Base-by-base conservation (phyloP, 2,888 invertebrate genomes). In the Lordiphosa andalusiaca region DNA sequence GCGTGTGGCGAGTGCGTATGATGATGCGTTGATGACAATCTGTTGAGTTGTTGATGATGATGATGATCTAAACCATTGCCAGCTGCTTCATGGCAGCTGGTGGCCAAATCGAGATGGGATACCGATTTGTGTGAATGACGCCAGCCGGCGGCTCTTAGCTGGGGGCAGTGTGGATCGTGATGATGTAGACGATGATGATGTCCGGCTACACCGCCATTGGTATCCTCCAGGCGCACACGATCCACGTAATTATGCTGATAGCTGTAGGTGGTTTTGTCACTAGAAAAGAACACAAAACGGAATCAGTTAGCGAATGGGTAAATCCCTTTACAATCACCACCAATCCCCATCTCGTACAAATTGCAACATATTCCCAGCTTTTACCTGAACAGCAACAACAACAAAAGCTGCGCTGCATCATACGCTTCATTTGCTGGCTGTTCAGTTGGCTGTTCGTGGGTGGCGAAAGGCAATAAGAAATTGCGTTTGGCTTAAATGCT, bases 61-160 rank as follows among this genome's bases (percentile, higher is more conserved):
- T 69, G 71, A 36, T 67, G 86, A 87, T 85, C 85, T 87, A 84
- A 62, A 72, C 77, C 77, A 74, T 75, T 69, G 59, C 84, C 75
- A 84, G 85, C 75, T 82, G 87, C 71, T 54, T 85, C 75, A 51
- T 82, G 85, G 68, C 87, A 86, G 85, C 86, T 88, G 73, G 90
- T 89, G 89, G 90, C 91, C 87, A 91, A 90, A 90, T 91, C 91
- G 88, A 91, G 90, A 90, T 91, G 91, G 84, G 90, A 88, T 47
- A 89, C 77, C 76, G 88, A 90, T 76, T 87, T 89, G 67, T 84
- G 77, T 7, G 80, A 75, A 73, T 88, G 90, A 68, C 88, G 89
- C 90, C 88, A 90, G 74, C 90, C 90, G 77, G 88, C 88, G 56
- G 87, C 88, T 21, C 88, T 85, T 52, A 77, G 39, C 38, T 77